These are phyloP conservation scores for Oophaga pumilio DNA, from an alignment of 2,113 vertebrate genomes.

Conservation along the genomic window DNA sequence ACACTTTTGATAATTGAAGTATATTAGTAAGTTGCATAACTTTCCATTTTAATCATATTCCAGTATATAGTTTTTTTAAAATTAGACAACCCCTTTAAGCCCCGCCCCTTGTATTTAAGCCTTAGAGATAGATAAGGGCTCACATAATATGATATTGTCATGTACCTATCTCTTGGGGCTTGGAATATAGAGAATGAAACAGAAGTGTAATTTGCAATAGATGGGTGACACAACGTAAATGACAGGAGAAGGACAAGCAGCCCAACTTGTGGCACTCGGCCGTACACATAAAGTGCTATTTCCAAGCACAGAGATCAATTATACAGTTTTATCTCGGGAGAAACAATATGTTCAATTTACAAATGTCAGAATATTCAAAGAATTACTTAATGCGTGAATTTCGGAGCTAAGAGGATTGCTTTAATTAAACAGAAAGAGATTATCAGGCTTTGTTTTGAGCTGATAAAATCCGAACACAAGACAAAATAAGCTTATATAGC, in stretches of 20 bases:
- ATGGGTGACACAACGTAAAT: neutral
- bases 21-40: too few relatives aligned
- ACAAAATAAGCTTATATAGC: constrained; percentile 67
- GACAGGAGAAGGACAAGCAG: neutral
- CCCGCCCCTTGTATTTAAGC: too few relatives aligned
- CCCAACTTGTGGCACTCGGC: neutral
- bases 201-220: neutral
- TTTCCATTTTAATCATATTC: too few relatives aligned
- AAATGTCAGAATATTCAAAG: constrained; percentile 60
- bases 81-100: too few relatives aligned
- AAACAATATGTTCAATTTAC: constrained; percentile 35
- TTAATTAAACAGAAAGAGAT: constrained; percentile 73
- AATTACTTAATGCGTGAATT: constrained; percentile 66
- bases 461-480: constrained; percentile 72
- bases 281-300: constrained; percentile 2
- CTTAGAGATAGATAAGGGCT: too few relatives aligned
- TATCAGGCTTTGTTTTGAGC: constrained; percentile 71
- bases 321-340: constrained; percentile 24
- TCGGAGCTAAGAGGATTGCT: constrained; percentile 70
- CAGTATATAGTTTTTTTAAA: too few relatives aligned
- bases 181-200: neutral
- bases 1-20: too few relatives aligned
- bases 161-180: neutral
- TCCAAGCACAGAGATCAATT: constrained; percentile 6
- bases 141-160: neutral